Evolutionary conservation across 2,113 vertebrate genomes (phyloP).

Genomic region (Stercorarius parasiticus): DNA sequence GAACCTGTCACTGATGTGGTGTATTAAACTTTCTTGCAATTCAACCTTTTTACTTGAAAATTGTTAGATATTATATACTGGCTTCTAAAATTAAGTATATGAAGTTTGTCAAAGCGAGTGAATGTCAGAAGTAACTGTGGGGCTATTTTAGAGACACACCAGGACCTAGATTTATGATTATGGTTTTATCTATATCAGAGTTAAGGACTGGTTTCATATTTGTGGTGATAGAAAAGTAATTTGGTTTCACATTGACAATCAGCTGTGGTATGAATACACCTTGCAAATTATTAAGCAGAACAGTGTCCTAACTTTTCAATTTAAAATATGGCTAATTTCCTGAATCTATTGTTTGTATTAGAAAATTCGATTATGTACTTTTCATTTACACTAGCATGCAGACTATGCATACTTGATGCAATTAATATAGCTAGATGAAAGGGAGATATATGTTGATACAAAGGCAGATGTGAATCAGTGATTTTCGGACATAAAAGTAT

Average conservation of each 20-base stretch:
- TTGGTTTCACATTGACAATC: neutral
- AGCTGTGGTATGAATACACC: neutral
- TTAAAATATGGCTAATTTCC: neutral
- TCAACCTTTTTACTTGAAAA: neutral
- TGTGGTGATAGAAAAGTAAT: neutral
- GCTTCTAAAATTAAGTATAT: neutral
- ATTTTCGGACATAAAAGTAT: neutral
- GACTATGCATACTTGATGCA: neutral
- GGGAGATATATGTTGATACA: neutral
- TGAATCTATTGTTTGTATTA: neutral
- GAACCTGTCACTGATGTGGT: neutral
- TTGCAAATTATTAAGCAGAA: neutral
- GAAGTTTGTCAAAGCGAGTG: neutral
- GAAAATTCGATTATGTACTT: neutral
- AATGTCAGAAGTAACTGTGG: neutral
- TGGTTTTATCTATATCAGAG: neutral
- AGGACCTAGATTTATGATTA: neutral
- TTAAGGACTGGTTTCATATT: neutral
- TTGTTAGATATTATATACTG: neutral
- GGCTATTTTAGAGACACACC: neutral
- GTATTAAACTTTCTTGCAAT: neutral
- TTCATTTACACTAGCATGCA: neutral
- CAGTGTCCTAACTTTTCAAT: neutral
- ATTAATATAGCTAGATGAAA: neutral
- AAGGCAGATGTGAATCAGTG: neutral